Percentiles rank a stretch among this genome's conserved stretches.
Evolutionary conservation across 2,888 invertebrate species (phyloP).

Genomic region (Subacronicta megacephala): DNA sequence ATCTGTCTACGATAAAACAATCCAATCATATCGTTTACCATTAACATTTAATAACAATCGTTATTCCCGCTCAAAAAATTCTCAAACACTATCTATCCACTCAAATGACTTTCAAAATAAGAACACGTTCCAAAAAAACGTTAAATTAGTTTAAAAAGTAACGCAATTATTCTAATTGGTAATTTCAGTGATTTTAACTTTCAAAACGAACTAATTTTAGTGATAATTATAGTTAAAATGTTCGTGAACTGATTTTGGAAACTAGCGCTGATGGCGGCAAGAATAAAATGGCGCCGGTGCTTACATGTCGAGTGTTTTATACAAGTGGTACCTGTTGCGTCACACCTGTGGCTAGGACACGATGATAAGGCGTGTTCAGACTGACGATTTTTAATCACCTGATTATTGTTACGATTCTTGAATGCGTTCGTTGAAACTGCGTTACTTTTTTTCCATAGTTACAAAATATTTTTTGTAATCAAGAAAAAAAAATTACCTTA

Average conservation of each 20-base stretch:
- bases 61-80: slow-evolving; percentile 53
- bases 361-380: slow-evolving; percentile 62
- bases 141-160: slow-evolving; percentile 12
- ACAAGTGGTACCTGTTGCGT: slow-evolving; percentile 84
- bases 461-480: no score
- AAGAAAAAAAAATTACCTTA: no score
- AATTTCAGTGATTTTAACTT: slow-evolving; percentile 41
- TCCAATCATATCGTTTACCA: slow-evolving; percentile 61
- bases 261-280: slow-evolving; percentile 54
- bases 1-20: slow-evolving; percentile 62
- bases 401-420: background rate
- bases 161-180: slow-evolving; percentile 51
- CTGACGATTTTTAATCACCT: slow-evolving; percentile 1
- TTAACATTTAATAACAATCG: slow-evolving; percentile 39
- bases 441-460: background rate
- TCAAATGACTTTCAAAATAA: slow-evolving; percentile 31
- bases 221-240: slow-evolving; percentile 46
- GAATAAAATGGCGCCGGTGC: slow-evolving; percentile 79
- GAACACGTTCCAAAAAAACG: slow-evolving; percentile 39
- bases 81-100: slow-evolving; percentile 51
- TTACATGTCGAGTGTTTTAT: slow-evolving; percentile 79
- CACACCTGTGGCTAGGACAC: slow-evolving; percentile 80
- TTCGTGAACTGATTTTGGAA: slow-evolving; percentile 54
- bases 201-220: slow-evolving; percentile 47
- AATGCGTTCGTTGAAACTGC: background rate